phyloP scores from a whole-genome alignment of 2,113 vertebrate genomes.

The Scatophagus argus region DNA sequence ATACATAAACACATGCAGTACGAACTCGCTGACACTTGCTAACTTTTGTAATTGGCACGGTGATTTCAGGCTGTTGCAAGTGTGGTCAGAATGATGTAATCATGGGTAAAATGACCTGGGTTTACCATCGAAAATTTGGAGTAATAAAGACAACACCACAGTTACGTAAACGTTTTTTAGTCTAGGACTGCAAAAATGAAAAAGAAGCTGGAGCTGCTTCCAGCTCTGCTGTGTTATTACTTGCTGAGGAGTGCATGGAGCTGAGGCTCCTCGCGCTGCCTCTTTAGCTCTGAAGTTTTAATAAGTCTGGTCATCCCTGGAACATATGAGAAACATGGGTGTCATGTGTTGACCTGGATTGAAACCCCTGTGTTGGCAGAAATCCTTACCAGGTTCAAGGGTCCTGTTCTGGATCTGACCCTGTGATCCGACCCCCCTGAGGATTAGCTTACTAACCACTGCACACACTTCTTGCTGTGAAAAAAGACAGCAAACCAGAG shows the following conservation, averaged over 20 bases:
- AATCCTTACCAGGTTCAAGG: not conserved
- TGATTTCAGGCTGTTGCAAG: slow-evolving; percentile 39
- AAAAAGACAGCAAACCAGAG: slow-evolving; percentile 11
- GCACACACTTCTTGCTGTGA: slow-evolving; percentile 12
- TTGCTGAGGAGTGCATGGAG: not conserved
- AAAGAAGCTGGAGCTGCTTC: slow-evolving; percentile 3
- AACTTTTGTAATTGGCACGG: slow-evolving; percentile 9
- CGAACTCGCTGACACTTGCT: slow-evolving; percentile 11
- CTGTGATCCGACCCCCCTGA: not conserved
- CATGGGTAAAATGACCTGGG: slow-evolving; percentile 38
- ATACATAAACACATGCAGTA: not conserved
- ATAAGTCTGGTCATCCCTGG: slow-evolving; percentile 13
- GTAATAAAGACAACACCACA: slow-evolving; percentile 32
- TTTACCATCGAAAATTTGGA: slow-evolving; percentile 28
- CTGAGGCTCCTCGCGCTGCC: not conserved
- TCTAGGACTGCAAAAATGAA: slow-evolving; percentile 22
- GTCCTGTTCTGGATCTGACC: slow-evolving; percentile 8
- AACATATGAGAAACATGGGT: not conserved
- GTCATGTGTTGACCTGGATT: not conserved
- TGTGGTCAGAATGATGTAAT: slow-evolving; percentile 54
- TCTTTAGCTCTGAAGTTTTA: not conserved
- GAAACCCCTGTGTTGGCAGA: not conserved
- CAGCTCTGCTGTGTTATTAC: not conserved
- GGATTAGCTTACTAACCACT: slow-evolving; percentile 33
- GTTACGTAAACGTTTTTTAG: slow-evolving; percentile 43